Base-by-base conservation (phyloP, 2,888 invertebrate species). In the Acrobasis suavella region DNA sequence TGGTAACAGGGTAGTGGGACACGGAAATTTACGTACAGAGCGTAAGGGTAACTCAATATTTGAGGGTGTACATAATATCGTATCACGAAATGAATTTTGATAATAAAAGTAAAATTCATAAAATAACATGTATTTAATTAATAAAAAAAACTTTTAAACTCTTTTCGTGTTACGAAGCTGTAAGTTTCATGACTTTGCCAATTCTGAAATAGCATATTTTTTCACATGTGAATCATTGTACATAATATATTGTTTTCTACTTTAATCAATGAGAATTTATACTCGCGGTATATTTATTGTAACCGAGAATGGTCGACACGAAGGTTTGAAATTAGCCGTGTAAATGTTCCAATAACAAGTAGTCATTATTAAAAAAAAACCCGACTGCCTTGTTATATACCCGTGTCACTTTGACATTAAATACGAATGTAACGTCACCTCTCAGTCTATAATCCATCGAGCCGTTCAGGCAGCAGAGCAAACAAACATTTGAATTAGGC, bases 21-120 rank as follows among this genome's bases (percentile, higher is more conserved):
- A 50, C 50, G 56, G 61, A 8, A 38, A 64, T 63, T 72, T 73
- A 72, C 72, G 71, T 71, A 68, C 67, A 66, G 60, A 60, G 68
- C 76, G 80, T 78, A 78, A 76, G 66, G 70, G 51, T 87, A 86
- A 78, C 88, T 88, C 88, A 87, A 88, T 87, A 88, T 88, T 87
- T 88, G 87, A 87, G 88, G 72, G 65, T 72, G 72, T 74, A 72
- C 62, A 75, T 72, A 67, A 15, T 56, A 46, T 46, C 42, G 56
- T 56, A 14, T 17, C 12, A 42, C 22, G 56, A 56, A 67, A 67
- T 62, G 58, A 46, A 58, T 64, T 59, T 69, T 62, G 61, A 64
- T 66, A 66, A 65, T 32, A 32, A 32, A 7, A 32, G 32, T 32
- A 32, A 32, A 32, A 32, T 6, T 32, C 32, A 7, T 32, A 22